Evolutionary conservation across 2,888 invertebrate genomes (phyloP), one percentile per base, ranked within the genome.

Genomic region (Phymatocera aterrima): DNA sequence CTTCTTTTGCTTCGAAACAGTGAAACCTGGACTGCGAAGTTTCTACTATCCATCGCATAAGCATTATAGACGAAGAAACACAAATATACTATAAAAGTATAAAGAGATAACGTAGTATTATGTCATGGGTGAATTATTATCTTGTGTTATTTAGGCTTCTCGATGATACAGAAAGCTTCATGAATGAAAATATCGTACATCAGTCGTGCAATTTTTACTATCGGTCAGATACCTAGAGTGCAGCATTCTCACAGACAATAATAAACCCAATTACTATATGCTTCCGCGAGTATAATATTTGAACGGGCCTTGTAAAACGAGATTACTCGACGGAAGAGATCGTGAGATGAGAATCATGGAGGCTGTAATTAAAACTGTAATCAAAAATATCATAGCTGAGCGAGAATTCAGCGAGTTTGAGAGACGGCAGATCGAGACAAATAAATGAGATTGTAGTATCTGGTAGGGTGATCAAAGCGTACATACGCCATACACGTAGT

Each of bases 81-180:
- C 34, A 28, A 40, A 68, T 68, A 43, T 61, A n/a, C 34, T 37
- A 65, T 57, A 60, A 10, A n/a, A 10, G n/a, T n/a, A 6, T 34
- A 60, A 31, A 12, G 28, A 68, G 68, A 68, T 68, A 68, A 40
- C 46, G 68, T 46, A 28, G 68, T 64, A 64, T 37, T 57, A 28
- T n/a, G 68, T 46, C 46, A 68, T 46, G 68, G 68, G 68, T 68
- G 68, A 68, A 68, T 43, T 68, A 68, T 46, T 68, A 68, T 68
- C 68, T 46, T 28, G 43, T 46, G 15, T 68, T 24, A 68, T 43
- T 43, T n/a, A 68, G 68, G 68, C 46, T 68, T 68, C 68, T 68
- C 12, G 68, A 34, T 15, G 43, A 18, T 12, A 68, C 18, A n/a
- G 12, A 24, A 24, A 21, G 15, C 15, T 68, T n/a, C 24, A 8